phyloP scores from a whole-genome alignment of 2,888 invertebrate species.

The Mythimna impura region DNA sequence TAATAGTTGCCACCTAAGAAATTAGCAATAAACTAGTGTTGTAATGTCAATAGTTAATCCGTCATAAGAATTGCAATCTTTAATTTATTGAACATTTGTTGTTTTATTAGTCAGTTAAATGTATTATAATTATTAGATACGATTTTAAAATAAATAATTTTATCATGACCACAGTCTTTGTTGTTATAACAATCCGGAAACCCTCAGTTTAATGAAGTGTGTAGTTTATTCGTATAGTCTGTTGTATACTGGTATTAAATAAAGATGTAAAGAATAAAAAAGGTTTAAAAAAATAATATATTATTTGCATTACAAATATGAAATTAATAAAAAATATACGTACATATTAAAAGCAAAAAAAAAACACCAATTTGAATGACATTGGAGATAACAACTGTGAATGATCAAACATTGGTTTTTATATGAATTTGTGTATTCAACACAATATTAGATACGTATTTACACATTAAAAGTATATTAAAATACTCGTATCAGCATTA shows the following conservation, averaged over 20 bases:
- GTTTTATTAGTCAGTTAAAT: constrained; percentile 78
- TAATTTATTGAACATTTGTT: constrained; percentile 79
- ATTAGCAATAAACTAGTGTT: constrained; percentile 57
- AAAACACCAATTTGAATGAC: constrained; percentile 1
- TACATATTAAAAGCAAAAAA: not conserved
- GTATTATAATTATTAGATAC: constrained; percentile 82
- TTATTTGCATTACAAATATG: constrained; percentile 12
- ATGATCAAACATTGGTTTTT: constrained; percentile 22
- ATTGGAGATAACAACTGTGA: constrained; percentile 18
- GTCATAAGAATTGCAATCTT: constrained; percentile 73
- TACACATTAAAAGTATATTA: constrained; percentile 19
- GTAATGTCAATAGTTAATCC: constrained; percentile 58
- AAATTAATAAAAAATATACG: constrained; percentile 17
- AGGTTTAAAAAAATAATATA: not conserved
- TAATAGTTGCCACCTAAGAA: constrained; percentile 56
- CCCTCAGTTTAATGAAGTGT: too few relatives aligned
- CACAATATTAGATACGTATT: constrained; percentile 6
- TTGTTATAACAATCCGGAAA: constrained; percentile 22
- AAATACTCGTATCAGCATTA: constrained; percentile 16
- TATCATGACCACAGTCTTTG: constrained; percentile 67
- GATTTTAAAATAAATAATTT: constrained; percentile 84
- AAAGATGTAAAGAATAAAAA: not conserved
- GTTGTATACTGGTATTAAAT: not conserved
- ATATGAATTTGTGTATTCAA: constrained; percentile 1
- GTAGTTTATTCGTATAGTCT: too few relatives aligned